A percentile compares a stretch with the other conserved stretches of the same genome.
These are phyloP conservation scores for Drosophila erecta DNA, from an alignment of 1,140 invertebrate species.

Conservation along the genomic window DNA sequence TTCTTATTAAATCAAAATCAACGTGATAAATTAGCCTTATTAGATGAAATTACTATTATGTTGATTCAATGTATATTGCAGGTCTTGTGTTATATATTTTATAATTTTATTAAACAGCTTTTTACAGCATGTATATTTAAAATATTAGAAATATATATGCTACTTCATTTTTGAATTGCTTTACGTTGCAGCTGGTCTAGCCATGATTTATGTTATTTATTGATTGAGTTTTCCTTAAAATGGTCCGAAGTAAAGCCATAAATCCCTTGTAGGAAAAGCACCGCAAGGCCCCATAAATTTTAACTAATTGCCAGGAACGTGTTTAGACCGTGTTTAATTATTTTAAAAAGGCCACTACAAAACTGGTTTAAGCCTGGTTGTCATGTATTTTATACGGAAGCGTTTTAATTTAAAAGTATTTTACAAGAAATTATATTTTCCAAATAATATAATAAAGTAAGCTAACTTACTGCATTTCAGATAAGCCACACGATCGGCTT, in stretches of 20 bases:
- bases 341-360: too few relatives aligned
- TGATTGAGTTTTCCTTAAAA: background rate
- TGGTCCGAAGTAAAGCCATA: background rate
- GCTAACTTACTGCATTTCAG: background rate
- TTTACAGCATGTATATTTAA: too few relatives aligned
- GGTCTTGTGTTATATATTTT: too few relatives aligned
- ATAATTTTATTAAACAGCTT: too few relatives aligned
- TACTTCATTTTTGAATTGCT: background rate
- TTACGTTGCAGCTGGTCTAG: background rate
- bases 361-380: background rate
- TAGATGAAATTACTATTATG: too few relatives aligned
- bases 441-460: background rate
- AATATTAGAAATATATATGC: background rate
- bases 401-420: background rate
- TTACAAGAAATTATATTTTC: background rate
- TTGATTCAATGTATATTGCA: too few relatives aligned
- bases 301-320: background rate
- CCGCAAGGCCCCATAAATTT: background rate
- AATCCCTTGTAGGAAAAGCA: background rate
- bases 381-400: background rate
- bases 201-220: slow-evolving; percentile 2
- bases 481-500: slow-evolving; percentile 8
- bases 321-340: background rate
- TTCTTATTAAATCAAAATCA: slow-evolving; percentile 9
- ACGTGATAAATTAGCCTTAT: background rate